These are phyloP conservation scores for Trachelus tabidus DNA, from an alignment of 2,888 invertebrate genomes.

Conservation along the genomic window DNA sequence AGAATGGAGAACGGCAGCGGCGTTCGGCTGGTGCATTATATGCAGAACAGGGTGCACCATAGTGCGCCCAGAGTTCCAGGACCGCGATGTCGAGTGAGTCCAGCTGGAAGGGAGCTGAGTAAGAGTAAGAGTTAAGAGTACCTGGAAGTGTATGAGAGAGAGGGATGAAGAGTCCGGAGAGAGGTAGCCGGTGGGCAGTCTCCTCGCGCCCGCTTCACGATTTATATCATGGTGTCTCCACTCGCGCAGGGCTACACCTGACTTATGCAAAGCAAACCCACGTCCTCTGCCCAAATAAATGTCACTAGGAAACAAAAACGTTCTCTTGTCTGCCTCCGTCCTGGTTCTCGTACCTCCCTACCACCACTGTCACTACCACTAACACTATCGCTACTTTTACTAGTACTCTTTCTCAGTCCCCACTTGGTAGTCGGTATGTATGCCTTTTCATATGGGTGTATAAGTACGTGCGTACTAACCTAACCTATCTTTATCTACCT, in stretches of 20 bases:
- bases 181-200: constrained; percentile 55
- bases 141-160: constrained; percentile 26
- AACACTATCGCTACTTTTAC: constrained; percentile 13
- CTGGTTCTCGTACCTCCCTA: constrained; percentile 28
- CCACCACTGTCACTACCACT: constrained; percentile 25
- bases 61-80: constrained; percentile 43
- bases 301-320: constrained; percentile 63
- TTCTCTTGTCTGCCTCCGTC: constrained; percentile 40
- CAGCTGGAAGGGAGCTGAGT: constrained; percentile 29
- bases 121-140: constrained; percentile 8
- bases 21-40: constrained; percentile 55
- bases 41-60: constrained; percentile 62
- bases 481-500: neutral
- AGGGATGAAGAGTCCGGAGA: constrained; percentile 29
- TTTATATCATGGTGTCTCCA: constrained; percentile 59
- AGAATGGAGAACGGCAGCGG: neutral
- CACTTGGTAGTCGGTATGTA: neutral
- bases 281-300: constrained; percentile 59
- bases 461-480: neutral
- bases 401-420: constrained; percentile 8
- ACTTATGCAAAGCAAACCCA: constrained; percentile 63
- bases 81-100: constrained; percentile 23
- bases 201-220: constrained; percentile 46
- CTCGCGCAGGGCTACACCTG: constrained; percentile 53
- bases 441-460: neutral